Percentiles rank a stretch among this genome's conserved stretches.
These are phyloP conservation scores for Monomorium pharaonis DNA, from an alignment of 1,140 invertebrate species.

Conservation along the genomic window DNA sequence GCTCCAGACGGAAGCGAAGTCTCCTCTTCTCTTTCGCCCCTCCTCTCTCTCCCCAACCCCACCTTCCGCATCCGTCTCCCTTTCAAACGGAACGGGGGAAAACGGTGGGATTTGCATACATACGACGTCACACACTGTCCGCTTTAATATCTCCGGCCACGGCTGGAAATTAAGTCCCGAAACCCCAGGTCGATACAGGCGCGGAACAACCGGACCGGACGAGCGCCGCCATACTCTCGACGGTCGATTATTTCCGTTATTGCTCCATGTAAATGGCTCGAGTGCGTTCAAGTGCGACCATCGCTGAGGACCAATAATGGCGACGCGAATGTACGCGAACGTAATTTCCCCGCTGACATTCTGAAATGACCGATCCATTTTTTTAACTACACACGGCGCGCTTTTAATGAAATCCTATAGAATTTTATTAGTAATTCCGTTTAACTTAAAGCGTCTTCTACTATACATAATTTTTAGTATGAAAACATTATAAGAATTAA, in stretches of 20 bases:
- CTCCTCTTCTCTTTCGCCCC: neutral
- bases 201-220: slow-evolving; percentile 64
- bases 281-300: slow-evolving; percentile 45
- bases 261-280: slow-evolving; percentile 56
- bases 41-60: neutral
- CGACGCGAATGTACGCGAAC: slow-evolving; percentile 47
- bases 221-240: slow-evolving; percentile 59
- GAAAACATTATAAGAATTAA: neutral
- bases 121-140: slow-evolving; percentile 82
- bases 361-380: neutral
- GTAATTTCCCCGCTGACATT: slow-evolving; percentile 13
- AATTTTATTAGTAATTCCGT: neutral
- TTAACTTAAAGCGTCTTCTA: neutral
- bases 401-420: neutral
- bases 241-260: slow-evolving; percentile 63
- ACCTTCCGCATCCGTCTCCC: slow-evolving; percentile 42
- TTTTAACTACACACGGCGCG: neutral
- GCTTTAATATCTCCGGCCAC: slow-evolving; percentile 81
- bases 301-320: slow-evolving; percentile 32
- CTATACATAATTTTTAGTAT: neutral
- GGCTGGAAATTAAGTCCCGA: slow-evolving; percentile 81
- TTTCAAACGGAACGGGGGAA: slow-evolving; percentile 60
- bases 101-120: slow-evolving; percentile 82
- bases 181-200: slow-evolving; percentile 64
- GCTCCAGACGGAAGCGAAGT: slow-evolving; percentile 76